These are phyloP conservation scores for Semotilus atromaculatus DNA, from an alignment of 2,797 vertebrate genomes.

Conservation along the genomic window DNA sequence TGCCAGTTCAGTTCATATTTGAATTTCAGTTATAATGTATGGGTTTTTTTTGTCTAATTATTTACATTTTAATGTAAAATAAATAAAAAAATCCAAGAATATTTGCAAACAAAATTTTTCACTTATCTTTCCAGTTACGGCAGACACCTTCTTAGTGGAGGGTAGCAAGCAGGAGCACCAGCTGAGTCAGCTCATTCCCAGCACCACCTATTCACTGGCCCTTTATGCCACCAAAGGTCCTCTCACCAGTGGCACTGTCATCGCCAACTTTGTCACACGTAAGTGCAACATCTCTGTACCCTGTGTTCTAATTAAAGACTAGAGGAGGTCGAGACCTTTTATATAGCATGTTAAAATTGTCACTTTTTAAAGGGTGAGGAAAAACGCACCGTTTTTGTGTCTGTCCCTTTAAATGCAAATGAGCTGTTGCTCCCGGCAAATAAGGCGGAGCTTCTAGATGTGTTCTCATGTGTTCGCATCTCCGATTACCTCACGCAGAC, in stretches of 20 bases:
- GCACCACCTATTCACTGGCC: slow-evolving; percentile 87
- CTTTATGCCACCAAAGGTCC: slow-evolving; percentile 92
- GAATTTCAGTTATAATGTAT: background rate
- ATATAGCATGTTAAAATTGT: too few species aligned
- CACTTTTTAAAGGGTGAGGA: too few species aligned
- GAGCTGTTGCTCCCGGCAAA: too few species aligned
- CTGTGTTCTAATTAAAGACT: background rate
- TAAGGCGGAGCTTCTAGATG: too few species aligned
- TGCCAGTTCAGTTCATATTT: background rate
- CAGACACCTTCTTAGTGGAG: slow-evolving; percentile 92
- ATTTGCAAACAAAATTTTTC: background rate
- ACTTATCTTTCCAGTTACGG: slow-evolving; percentile 77
- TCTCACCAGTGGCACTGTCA: slow-evolving; percentile 88
- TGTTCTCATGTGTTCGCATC: too few species aligned
- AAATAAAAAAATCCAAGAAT: background rate
- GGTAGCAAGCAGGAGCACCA: slow-evolving; percentile 88
- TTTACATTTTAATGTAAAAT: background rate
- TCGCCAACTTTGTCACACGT: slow-evolving; percentile 94
- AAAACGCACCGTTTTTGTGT: too few species aligned
- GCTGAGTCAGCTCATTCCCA: slow-evolving; percentile 88
- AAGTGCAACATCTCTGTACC: slow-evolving; percentile 65
- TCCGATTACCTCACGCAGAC: too few species aligned
- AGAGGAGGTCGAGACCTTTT: background rate
- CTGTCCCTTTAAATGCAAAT: too few species aligned
- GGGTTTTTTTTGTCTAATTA: background rate